These are phyloP conservation scores for Epizoanthus fatuus DNA, from an alignment of 92 coral and sea anemone genomes.

Conservation along the genomic window DNA sequence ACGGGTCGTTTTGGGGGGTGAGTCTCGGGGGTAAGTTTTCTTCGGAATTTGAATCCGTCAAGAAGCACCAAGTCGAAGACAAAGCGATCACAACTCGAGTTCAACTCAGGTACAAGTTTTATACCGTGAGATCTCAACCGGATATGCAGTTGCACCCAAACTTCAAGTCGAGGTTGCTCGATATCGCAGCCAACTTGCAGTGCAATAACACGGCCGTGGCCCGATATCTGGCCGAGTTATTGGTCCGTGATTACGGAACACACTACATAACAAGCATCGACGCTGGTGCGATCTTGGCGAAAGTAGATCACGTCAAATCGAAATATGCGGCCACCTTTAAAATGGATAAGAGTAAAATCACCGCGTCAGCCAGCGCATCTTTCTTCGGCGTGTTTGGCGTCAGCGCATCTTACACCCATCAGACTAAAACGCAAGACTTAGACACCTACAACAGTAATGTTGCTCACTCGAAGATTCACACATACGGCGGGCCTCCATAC, in stretches of 20 bases:
- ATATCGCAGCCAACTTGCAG: slow-evolving; percentile 91
- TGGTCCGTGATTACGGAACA: slow-evolving; percentile 95
- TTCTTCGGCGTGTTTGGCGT: slow-evolving; percentile 82
- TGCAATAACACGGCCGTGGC: slow-evolving; percentile 91
- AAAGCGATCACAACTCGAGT: slow-evolving; percentile 92
- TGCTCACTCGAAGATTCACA: slow-evolving; percentile 72
- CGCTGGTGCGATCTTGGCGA: slow-evolving; percentile 91
- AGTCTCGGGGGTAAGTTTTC: slow-evolving; percentile 85
- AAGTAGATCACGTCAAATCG: slow-evolving; percentile 77
- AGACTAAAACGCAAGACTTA: slow-evolving; percentile 60
- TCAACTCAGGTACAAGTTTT: slow-evolving; percentile 78
- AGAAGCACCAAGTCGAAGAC: slow-evolving; percentile 92
- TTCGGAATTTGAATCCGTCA: slow-evolving; percentile 77
- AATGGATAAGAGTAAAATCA: slow-evolving; percentile 74
- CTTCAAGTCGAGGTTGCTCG: slow-evolving; percentile 89
- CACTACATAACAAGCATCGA: slow-evolving; percentile 91
- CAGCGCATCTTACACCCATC: slow-evolving; percentile 58
- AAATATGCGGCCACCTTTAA: slow-evolving; percentile 60
- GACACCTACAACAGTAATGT: slow-evolving; percentile 74
- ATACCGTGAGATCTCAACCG: slow-evolving; percentile 81
- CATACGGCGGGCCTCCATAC: slow-evolving; percentile 91
- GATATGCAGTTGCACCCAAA: slow-evolving; percentile 84
- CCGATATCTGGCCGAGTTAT: slow-evolving; percentile 78
- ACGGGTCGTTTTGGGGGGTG: slow-evolving; percentile 60
- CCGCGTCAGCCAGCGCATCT: slow-evolving; percentile 92